Conservation (phyloP, 1,140 invertebrate genomes). For the Helicoverpa armigera region DNA sequence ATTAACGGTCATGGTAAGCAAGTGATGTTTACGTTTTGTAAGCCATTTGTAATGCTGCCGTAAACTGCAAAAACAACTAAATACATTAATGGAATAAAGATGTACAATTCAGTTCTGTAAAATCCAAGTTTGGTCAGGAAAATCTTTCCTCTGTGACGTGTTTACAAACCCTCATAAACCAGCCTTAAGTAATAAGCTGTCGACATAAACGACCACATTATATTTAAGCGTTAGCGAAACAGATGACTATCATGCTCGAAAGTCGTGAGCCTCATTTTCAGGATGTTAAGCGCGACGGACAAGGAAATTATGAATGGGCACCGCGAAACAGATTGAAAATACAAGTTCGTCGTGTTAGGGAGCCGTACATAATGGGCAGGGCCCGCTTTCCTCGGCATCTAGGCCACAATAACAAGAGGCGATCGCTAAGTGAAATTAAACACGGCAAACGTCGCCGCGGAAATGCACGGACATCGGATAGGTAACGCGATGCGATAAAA, state of each 20-base stretch:
- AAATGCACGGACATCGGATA: slow-evolving; percentile 56
- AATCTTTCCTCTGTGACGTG: background rate
- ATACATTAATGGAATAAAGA: no score
- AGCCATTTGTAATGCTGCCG: no score
- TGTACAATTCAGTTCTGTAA: no score
- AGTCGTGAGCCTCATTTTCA: slow-evolving; percentile 28
- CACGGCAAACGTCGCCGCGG: slow-evolving; percentile 57
- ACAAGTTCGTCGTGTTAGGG: slow-evolving; percentile 46
- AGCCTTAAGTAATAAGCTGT: background rate
- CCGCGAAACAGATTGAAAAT: slow-evolving; percentile 44
- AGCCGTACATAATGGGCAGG: slow-evolving; percentile 70
- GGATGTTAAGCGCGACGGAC: slow-evolving; percentile 30
- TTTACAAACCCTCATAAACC: background rate
- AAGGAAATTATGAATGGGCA: slow-evolving; percentile 36
- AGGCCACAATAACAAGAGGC: slow-evolving; percentile 70
- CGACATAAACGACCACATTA: slow-evolving; percentile 10
- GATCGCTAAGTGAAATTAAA: slow-evolving; percentile 77
- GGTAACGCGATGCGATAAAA: slow-evolving; percentile 39
- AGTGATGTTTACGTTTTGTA: no score
- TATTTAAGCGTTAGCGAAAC: slow-evolving; percentile 22
- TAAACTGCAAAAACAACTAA: no score
- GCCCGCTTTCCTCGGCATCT: slow-evolving; percentile 72
- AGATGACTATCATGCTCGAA: background rate
- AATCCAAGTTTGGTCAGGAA: background rate
- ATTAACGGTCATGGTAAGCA: no score